Evolutionary conservation across 2,113 vertebrate genomes (phyloP).

Genomic region (Misgurnus mizolepis): DNA sequence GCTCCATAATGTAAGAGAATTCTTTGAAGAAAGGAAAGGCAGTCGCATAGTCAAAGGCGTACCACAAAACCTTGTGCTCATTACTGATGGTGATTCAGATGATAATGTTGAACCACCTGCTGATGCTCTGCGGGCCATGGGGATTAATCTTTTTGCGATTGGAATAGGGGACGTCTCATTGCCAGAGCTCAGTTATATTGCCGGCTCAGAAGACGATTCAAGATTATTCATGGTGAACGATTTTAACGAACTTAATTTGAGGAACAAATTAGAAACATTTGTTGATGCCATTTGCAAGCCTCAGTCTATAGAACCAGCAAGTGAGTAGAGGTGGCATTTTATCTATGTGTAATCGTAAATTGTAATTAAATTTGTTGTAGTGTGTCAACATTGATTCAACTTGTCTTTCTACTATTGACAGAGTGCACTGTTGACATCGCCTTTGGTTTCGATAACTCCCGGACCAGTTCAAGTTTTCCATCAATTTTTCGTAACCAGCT

Average conservation of each 20-base stretch:
- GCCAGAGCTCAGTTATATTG: conserved; percentile 70
- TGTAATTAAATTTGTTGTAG: not conserved
- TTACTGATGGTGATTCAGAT: conserved; percentile 74
- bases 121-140: conserved; percentile 47
- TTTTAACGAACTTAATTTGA: conserved; percentile 62
- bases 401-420: conserved; percentile 51
- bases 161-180: conserved; percentile 64
- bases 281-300: conserved; percentile 67
- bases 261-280: conserved; percentile 56
- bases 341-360: conserved; percentile 6
- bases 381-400: not conserved
- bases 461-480: not conserved
- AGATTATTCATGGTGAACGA: conserved; percentile 66
- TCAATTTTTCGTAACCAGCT: conserved; percentile 63
- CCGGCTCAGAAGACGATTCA: conserved; percentile 28
- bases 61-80: conserved; percentile 77
- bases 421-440: conserved; percentile 80
- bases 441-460: conserved; percentile 82
- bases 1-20: conserved; percentile 56
- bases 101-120: conserved; percentile 64
- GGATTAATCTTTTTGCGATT: conserved; percentile 70
- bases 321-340: conserved; percentile 14
- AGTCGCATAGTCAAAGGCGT: conserved; percentile 59
- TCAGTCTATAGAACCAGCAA: accelerated
- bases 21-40: conserved; percentile 68